Conservation (phyloP, 2,113 vertebrate genomes). For the Falco punctatus region DNA sequence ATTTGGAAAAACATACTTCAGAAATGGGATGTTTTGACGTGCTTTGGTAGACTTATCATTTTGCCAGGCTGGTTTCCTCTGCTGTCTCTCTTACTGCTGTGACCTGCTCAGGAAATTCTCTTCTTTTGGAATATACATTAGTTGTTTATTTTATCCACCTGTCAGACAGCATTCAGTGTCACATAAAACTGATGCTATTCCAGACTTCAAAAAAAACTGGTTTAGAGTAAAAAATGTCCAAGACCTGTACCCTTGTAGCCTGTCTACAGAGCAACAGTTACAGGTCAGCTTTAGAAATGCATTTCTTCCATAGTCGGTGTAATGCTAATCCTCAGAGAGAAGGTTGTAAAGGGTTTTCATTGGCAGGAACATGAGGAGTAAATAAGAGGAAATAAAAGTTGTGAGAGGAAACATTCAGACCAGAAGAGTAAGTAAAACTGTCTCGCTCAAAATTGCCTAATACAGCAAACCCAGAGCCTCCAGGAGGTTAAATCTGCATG, state of each 20-base stretch:
- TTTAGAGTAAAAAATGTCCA: neutral
- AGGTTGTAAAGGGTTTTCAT: slow-evolving; percentile 34
- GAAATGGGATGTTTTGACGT: neutral
- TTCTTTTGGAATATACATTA: neutral
- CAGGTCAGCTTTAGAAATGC: slow-evolving; percentile 35
- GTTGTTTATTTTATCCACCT: slow-evolving; percentile 22
- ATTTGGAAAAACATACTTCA: neutral
- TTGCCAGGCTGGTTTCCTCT: neutral
- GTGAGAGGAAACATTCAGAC: slow-evolving; percentile 41
- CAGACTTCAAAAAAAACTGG: neutral
- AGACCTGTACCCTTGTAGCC: neutral
- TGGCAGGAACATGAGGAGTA: slow-evolving; percentile 62
- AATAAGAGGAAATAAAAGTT: slow-evolving; percentile 69
- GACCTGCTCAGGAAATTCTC: neutral
- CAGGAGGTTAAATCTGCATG: slow-evolving; percentile 28
- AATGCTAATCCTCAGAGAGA: slow-evolving; percentile 1
- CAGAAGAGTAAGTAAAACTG: slow-evolving; percentile 33
- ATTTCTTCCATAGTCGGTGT: neutral
- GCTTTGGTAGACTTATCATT: neutral
- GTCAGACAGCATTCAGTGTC: slow-evolving; percentile 7
- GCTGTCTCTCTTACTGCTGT: neutral
- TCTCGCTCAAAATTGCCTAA: slow-evolving; percentile 46
- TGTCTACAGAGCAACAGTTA: slow-evolving; percentile 60
- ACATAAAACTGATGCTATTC: neutral
- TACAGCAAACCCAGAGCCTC: neutral